These are phyloP conservation scores for Orchestes rusci DNA, from an alignment of 2,888 invertebrate genomes.

Conservation along the genomic window DNA sequence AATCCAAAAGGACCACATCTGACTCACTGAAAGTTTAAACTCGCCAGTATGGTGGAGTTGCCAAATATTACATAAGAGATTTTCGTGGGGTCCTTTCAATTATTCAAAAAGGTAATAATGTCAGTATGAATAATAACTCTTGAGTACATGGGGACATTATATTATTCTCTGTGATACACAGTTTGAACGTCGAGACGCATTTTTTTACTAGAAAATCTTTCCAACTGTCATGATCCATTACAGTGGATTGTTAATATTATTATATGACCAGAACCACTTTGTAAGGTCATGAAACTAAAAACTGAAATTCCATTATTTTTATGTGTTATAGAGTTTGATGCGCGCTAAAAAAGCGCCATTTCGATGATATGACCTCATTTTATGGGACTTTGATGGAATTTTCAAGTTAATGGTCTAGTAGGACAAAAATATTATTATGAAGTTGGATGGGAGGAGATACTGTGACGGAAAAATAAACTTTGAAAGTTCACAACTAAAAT, in stretches of 20 bases:
- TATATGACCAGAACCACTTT: too few species aligned
- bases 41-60: conserved; percentile 1
- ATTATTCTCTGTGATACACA: too few species aligned
- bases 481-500: too few species aligned
- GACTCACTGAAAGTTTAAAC: conserved; percentile 2
- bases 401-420: not conserved
- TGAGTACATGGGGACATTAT: too few species aligned
- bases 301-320: conserved; percentile 1
- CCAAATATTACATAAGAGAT: conserved; percentile 1
- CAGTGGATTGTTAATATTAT: not conserved
- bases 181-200: not conserved
- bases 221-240: not conserved
- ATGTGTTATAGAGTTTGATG: not conserved
- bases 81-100: conserved; percentile 2
- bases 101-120: conserved; percentile 5
- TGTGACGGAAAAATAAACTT: too few species aligned
- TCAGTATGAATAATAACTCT: conserved; percentile 2
- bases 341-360: not conserved
- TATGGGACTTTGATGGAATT: not conserved
- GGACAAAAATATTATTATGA: not conserved
- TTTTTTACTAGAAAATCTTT: not conserved
- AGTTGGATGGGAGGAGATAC: too few species aligned
- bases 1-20: not conserved
- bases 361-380: not conserved
- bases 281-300: not conserved